Evolutionary conservation across 2,113 vertebrate species (phyloP), one percentile per base, ranked within the genome.

Genomic region (Callithrix jacchus): DNA sequence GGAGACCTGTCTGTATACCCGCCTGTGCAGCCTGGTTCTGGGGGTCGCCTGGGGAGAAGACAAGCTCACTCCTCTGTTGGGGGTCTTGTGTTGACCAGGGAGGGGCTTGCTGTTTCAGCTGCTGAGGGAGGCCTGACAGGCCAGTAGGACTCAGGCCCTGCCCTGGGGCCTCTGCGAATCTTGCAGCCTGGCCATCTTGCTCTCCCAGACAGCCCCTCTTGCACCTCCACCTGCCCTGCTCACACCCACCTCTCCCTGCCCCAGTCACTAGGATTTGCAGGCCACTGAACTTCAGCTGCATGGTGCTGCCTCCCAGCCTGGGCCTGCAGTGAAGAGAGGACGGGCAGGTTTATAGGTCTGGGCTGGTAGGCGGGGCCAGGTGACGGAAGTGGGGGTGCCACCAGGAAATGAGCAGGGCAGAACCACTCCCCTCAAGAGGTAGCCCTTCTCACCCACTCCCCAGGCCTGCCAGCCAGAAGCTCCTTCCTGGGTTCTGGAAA

Each of bases 231-330:
- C 27, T 0, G 3, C 52, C 25, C 1, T 0, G 42, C 20, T 18
- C 5, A 13, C 1, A 70, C 96, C 73, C 96, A 99, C 99, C 99
- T 98, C 99, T 99, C 45, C 99, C 99, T 25, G 99, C 99, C 86
- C 99, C 99, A 0, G 99, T 99, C 61, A 99, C 99, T 86, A 99
- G 94, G 66, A 99, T 99, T 0, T 97, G 97, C 94, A 99, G 98
- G 0, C 98, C 98, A 3, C 95, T 93, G 92, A 99, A 99, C 21
- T 97, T 97, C 27, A 98, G 97, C 85, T 99, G 98, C 99, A 99
- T 99, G 58, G 25, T 96, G 71, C 52, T 9, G 6, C 3, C 25
- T 6, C 30, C 2, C 0, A 12, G 71, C 2, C 20, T 27, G 16
- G 42, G 40, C 10, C 8, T 23, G 7, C 2, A 3, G 17, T 3